Base-by-base conservation (phyloP, 2,888 invertebrate genomes). In the Apamea sordens region DNA sequence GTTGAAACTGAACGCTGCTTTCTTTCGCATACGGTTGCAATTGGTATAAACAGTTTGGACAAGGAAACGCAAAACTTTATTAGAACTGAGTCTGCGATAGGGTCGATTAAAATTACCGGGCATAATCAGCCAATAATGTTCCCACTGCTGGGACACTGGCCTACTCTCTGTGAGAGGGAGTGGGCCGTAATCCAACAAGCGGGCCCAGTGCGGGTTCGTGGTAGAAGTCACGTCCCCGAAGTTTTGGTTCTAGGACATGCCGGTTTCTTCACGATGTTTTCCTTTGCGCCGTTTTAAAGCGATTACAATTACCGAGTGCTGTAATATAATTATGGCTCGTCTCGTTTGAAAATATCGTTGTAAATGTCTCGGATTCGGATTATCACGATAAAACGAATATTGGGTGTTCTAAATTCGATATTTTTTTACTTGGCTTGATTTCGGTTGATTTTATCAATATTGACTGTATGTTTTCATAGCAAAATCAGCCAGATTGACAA, bases 381-480 rank as follows among this genome's bases (percentile, higher is more conserved):
- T 63, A 72, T 63, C 7, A n/a, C n/a, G n/a, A 18, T n/a, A 21
- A 21, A 63, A 63, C 41, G 41, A 41, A 59, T n/a, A 63, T 53
- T 15, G 36, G 18, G 18, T 36, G n/a, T 24, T 36, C 6, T 53
- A n/a, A 56, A 56, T 71, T 41, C 13, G 44, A 44, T 0, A 44
- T 11, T 59, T 59, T 53, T 41, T 47, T n/a, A 44, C 3, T 47
- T 21, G 18, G 50, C 13, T 36, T 71, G n/a, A n/a, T 71, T 70
- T 68, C n/a, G 32, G 4, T 32, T n/a, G 8, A 18, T 59, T 18
- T 61, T n/a, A 5, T 76, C 11, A 47, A 73, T 63, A 36, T 11
- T 36, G 44, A 24, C 36, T 28, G 53, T 36, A 82, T 72, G 21
- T 74, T 81, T 71, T 53, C 63, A 44, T 44, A 53, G n/a, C 10